Conservation (phyloP, 2,113 vertebrate genomes). For the Solea senegalensis region DNA sequence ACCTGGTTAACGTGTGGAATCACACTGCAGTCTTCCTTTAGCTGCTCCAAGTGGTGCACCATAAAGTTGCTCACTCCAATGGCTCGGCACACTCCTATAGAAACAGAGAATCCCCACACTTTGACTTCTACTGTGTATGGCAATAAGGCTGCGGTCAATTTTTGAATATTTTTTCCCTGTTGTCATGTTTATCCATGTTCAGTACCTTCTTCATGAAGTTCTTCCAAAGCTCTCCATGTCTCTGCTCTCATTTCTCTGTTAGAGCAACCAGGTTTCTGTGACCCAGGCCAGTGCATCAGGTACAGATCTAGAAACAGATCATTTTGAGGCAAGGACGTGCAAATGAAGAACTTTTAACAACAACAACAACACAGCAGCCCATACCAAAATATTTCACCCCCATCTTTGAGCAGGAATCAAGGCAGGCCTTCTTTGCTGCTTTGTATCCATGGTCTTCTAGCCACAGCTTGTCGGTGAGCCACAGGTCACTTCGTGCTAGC, state of each 20-base stretch:
- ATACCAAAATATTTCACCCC: constrained; percentile 83
- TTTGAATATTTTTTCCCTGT: not conserved
- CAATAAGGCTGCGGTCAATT: not conserved
- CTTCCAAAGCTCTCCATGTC: constrained; percentile 81
- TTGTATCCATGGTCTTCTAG: constrained; percentile 80
- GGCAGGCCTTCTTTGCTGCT: constrained; percentile 76
- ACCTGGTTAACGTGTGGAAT: constrained; percentile 85
- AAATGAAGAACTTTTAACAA: not conserved
- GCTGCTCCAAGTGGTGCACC: constrained; percentile 83
- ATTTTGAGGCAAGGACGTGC: not conserved
- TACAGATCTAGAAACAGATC: constrained; percentile 80
- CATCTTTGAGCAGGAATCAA: constrained; percentile 80
- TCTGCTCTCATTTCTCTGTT: constrained; percentile 80
- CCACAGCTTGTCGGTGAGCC: constrained; percentile 88
- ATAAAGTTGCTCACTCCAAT: constrained; percentile 88
- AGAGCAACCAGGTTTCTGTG: constrained; percentile 61
- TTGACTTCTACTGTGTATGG: not conserved
- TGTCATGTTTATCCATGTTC: not conserved
- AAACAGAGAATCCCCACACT: not conserved
- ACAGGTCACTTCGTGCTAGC: constrained; percentile 76
- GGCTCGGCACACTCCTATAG: constrained; percentile 80
- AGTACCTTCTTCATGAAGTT: constrained; percentile 79
- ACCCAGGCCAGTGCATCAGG: constrained; percentile 84
- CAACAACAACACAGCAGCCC: not conserved
- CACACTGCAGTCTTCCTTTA: constrained; percentile 81